Evolutionary conservation across 2,888 invertebrate species (phyloP), one percentile per base, ranked within the genome.

Genomic region (Melangyna quadrimaculata): DNA sequence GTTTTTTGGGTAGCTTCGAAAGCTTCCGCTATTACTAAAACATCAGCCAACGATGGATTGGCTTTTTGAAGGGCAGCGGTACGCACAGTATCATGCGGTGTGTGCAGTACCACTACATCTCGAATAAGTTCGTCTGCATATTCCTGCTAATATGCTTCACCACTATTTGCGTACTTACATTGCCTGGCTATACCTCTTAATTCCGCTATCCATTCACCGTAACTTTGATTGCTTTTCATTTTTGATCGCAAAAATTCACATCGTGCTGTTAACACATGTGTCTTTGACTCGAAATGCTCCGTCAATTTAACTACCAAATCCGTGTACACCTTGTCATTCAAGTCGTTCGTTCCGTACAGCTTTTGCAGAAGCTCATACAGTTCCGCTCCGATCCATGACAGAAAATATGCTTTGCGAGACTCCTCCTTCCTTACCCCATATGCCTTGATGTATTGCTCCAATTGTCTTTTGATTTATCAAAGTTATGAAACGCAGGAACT

Each of bases 171-270:
- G n/a, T 40, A 40, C 40, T 40, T n/a, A n/a, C 40, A 40, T n/a
- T 40, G 40, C n/a, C 40, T 40, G 2, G 87, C 87, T 19, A 87
- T 55, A 7, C 88, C 87, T n/a, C 87, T 74, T n/a, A 87, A 63
- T 10, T 87, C 87, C 45, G 86, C 78, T 55, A 87, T 19, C 77
- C 82, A 88, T 9, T 87, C 87, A 71, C 78, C 78, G 8, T 81
- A 87, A 19, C 71, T 63, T 78, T 84, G 87, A 9, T 73, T 55
- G n/a, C 27, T 9, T 24, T 84, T 87, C 84, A 87, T 87, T 69
- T 71, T 51, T 4, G 45, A 71, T 59, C 86, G 81, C 29, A 78
- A 72, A 80, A 87, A 87, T 19, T 84, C 45, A 27, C 84, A 84
- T 17, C 87, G 80, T 35, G 81, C 87, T 48, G 79, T 73, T n/a